Base-by-base conservation (phyloP, 2,113 vertebrate species). In the Apteryx mantelli region DNA sequence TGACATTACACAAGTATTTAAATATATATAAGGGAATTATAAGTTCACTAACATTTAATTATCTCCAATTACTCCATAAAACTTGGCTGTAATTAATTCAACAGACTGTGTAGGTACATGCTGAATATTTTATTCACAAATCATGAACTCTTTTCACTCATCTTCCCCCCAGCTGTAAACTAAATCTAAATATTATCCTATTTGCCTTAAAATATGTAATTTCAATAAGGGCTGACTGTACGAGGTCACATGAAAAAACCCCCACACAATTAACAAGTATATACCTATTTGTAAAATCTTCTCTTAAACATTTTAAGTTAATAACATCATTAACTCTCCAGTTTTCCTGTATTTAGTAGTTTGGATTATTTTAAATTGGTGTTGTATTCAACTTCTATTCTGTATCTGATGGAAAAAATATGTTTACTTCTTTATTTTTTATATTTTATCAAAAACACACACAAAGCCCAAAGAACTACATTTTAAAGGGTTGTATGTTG, bases 71-170 rank as follows among this genome's bases (percentile, higher is more conserved):
- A 61, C 17, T 71, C 22, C 22, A 58, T 48, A 65, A 86, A 81
- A 71, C 5, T 61, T 52, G 2, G 0, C 4, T 79, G 42, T 34
- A 78, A 21, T 87, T 92, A 91, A 92, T 89, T 82, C 69, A 26
- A 78, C 20, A 73, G 38, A 53, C 22, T 69, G n/a, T 48, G 75
- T 19, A n/a, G n/a, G 66, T 85, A 87, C 53, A 66, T 50, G 30
- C 30, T 56, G 64, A 68, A 56, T 22, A 78, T 89, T 92, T 68
- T 86, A 87, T 86, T 84, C 90, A 26, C 20, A 91, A 84, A 69
- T 86, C 26, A 71, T 15, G 58, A 89, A 56, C 42, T 38, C 19
- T 86, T 88, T 88, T 83, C 14, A 64, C 7, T 44, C 4, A 7
- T 69, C 8, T 86, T 93, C 22, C 25, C 25, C n/a, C 21, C 30